Evolutionary conservation across 2,113 vertebrate genomes (phyloP).

Genomic region (Pangasianodon hypophthalmus): DNA sequence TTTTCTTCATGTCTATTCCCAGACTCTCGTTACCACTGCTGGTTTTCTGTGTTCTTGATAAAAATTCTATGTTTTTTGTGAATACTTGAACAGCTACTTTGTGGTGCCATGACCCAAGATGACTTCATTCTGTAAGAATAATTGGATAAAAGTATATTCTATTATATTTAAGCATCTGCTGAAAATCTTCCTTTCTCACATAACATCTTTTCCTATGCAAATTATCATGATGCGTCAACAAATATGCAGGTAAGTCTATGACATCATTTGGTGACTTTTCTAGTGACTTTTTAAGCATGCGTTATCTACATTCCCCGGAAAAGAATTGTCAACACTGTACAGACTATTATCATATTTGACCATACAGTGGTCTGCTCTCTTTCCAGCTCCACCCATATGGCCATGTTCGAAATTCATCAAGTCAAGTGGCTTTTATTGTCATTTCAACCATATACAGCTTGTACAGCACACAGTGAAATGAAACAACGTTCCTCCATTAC

Average conservation of each 20-base stretch:
- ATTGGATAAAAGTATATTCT: neutral
- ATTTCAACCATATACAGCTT: no score
- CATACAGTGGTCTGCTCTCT: neutral
- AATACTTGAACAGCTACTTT: neutral
- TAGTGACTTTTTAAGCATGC: no score
- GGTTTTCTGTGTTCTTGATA: neutral
- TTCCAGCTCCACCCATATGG: neutral
- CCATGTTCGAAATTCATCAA: neutral
- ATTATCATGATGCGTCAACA: no score
- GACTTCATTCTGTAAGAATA: neutral
- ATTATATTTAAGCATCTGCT: neutral
- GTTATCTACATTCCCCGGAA: no score
- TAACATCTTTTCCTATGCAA: no score
- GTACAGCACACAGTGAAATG: no score
- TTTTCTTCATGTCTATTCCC: neutral
- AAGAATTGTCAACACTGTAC: no score
- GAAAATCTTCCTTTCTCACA: neutral
- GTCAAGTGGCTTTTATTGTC: no score
- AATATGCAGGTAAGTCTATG: neutral
- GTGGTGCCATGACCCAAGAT: neutral
- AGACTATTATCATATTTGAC: no score
- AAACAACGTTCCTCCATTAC: no score
- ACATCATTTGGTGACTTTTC: neutral
- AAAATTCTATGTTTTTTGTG: neutral
- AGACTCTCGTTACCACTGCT: neutral